A percentile compares a stretch with the other conserved stretches of the same genome.
Conservation (phyloP, 2,113 vertebrate species). For the Eulacestoma nigropectus region DNA sequence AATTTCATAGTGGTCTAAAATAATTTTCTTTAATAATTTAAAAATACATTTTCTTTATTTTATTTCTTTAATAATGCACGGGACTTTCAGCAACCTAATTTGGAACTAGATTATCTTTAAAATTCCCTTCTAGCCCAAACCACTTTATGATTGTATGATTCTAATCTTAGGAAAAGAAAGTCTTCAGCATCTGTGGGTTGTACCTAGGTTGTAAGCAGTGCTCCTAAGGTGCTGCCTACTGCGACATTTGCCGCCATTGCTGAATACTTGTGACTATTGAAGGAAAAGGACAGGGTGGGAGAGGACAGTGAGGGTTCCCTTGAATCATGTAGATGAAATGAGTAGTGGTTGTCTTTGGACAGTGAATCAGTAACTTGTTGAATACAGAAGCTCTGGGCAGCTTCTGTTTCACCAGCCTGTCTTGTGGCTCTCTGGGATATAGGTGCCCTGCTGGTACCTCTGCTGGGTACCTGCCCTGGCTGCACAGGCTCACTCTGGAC, state of each 20-base stretch:
- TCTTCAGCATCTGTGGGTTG: conserved; percentile 54
- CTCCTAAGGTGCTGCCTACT: background rate
- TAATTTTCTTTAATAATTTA: background rate
- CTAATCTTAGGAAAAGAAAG: conserved; percentile 51
- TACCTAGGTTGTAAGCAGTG: background rate
- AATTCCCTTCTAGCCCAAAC: background rate
- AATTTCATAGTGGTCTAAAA: background rate
- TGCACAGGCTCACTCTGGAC: background rate
- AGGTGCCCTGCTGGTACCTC: background rate
- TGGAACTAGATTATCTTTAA: background rate
- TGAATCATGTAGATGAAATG: background rate
- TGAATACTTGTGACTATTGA: background rate
- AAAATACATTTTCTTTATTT: background rate
- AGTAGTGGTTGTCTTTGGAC: background rate
- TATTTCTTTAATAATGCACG: background rate
- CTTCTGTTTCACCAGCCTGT: background rate
- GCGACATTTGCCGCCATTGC: rapidly evolving
- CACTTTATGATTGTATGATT: background rate
- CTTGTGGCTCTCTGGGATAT: background rate
- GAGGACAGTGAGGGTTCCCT: background rate
- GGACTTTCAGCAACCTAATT: background rate
- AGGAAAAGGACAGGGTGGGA: rapidly evolving
- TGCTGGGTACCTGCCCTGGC: background rate
- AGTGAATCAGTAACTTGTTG: background rate
- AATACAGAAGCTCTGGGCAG: background rate